A percentile compares a stretch with the other conserved stretches of the same genome.
Evolutionary conservation across 2,888 invertebrate genomes (phyloP).

Genomic region (Mayetiola destructor): DNA sequence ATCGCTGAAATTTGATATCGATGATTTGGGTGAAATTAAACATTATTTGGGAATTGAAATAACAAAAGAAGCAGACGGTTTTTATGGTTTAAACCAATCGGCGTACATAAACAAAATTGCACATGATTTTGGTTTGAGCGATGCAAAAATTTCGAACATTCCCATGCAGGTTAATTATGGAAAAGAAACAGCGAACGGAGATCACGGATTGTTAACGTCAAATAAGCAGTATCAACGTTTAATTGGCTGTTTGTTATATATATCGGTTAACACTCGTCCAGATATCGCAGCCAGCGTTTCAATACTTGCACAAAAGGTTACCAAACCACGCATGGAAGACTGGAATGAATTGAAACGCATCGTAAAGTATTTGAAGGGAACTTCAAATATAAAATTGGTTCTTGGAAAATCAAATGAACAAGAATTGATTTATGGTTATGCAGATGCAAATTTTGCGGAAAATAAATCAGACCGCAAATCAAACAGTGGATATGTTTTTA

Average conservation of each 20-base stretch:
- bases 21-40: not conserved
- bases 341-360: conserved; percentile 24
- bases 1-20: not conserved
- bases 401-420: not conserved
- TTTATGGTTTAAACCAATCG: conserved; percentile 17
- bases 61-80: conserved; percentile 5
- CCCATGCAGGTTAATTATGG: not conserved
- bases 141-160: not conserved
- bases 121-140: conserved; percentile 17
- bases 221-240: conserved; percentile 16
- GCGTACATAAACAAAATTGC: conserved; percentile 17
- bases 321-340: conserved; percentile 21
- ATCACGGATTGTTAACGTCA: not conserved
- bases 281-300: conserved; percentile 22
- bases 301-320: conserved; percentile 23
- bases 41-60: not conserved
- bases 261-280: conserved; percentile 21
- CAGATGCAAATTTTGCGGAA: conserved; percentile 27
- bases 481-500: conserved; percentile 24
- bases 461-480: conserved; percentile 23
- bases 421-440: conserved; percentile 20
- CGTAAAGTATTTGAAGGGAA: conserved; percentile 14
- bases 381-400: conserved; percentile 13
- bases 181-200: conserved; percentile 5
- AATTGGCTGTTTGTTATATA: conserved; percentile 20